Percentiles rank a stretch among this genome's conserved stretches.
phyloP scores from a whole-genome alignment of 2,113 vertebrate species.

The Mus spicilegus region DNA sequence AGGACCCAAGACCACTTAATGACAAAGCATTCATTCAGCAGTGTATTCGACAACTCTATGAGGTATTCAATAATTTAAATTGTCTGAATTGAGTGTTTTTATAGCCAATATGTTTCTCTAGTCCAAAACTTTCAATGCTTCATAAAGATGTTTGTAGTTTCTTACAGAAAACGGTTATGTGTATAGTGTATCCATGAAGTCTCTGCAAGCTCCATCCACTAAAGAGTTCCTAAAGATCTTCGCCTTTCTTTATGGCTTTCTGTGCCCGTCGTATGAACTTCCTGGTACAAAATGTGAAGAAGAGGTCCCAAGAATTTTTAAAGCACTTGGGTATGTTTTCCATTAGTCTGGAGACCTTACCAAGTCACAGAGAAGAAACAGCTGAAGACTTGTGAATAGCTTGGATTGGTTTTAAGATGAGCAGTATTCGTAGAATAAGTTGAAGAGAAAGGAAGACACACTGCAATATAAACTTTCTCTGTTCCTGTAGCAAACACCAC shows the following conservation, averaged over 20 bases:
- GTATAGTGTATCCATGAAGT: constrained; percentile 91
- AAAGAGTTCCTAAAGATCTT: constrained; percentile 98
- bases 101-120: constrained; percentile 15
- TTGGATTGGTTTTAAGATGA: constrained; percentile 37
- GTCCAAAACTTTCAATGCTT: constrained; percentile 36
- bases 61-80: constrained; percentile 87
- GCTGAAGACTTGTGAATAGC: background rate
- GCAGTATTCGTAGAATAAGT: background rate
- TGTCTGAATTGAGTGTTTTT: constrained; percentile 5
- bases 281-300: constrained; percentile 96
- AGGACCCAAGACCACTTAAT: constrained; percentile 95
- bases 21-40: constrained; percentile 96
- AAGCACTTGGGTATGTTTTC: constrained; percentile 91
- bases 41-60: constrained; percentile 95
- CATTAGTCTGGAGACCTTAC: background rate
- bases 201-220: constrained; percentile 94
- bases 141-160: constrained; percentile 87
- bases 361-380: constrained; percentile 23
- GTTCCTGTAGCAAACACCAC: background rate
- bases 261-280: constrained; percentile 93
- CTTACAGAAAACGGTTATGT: constrained; percentile 92
- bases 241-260: constrained; percentile 92
- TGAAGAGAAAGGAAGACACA: background rate
- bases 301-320: constrained; percentile 95
- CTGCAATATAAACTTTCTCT: too few species aligned